Conservation (phyloP, 2,888 invertebrate genomes). For the Melanchra persicariae region DNA sequence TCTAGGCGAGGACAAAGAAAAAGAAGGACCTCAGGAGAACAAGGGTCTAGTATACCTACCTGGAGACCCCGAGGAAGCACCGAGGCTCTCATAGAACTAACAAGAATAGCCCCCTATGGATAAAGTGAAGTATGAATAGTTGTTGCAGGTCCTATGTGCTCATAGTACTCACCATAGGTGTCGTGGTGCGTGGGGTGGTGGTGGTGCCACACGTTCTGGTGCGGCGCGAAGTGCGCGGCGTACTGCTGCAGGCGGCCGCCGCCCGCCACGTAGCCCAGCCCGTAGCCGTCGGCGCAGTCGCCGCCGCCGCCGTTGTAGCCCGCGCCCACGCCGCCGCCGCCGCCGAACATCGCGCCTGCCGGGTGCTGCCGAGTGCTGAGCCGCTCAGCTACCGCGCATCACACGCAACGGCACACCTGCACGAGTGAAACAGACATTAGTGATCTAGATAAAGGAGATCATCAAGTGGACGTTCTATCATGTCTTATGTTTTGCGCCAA, state of each 20-base stretch:
- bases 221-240: constrained; percentile 87
- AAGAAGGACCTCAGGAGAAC: neutral
- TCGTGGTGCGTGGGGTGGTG: constrained; percentile 86
- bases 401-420: constrained; percentile 66
- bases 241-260: constrained; percentile 86
- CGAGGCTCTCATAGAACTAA: neutral
- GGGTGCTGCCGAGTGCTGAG: constrained; percentile 30
- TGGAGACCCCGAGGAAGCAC: no score
- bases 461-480: neutral
- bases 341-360: constrained; percentile 67
- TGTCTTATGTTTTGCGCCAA: no score
- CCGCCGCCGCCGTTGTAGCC: constrained; percentile 75
- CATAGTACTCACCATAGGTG: constrained; percentile 81
- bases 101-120: neutral
- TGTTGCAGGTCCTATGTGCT: constrained; percentile 19
- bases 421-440: neutral
- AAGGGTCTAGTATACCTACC: neutral
- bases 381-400: constrained; percentile 57
- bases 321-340: constrained; percentile 76
- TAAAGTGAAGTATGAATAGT: neutral
- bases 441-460: neutral
- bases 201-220: constrained; percentile 88
- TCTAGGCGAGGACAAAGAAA: neutral
- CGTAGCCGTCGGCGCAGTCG: constrained; percentile 83
- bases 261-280: constrained; percentile 82